Evolutionary conservation across 2,113 vertebrate species (phyloP), one percentile per base, ranked within the genome.

Genomic region (Columba livia): DNA sequence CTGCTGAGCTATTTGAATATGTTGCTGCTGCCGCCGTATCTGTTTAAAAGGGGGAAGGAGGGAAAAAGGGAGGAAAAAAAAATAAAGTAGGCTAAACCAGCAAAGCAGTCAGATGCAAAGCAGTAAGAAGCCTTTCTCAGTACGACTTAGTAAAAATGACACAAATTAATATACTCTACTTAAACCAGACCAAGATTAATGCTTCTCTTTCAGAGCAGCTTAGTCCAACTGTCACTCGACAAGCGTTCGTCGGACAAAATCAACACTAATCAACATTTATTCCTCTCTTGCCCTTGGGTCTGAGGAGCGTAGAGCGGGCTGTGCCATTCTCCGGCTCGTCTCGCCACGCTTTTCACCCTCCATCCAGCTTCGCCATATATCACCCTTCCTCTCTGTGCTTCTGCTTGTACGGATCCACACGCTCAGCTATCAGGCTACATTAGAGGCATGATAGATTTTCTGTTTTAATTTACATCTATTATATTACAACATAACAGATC

Each of bases 181-280:
- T 99, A 99, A 99, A 99, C 98, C 99, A 99, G 99, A 99, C 98
- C 99, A 99, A 99, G 99, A 99, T 99, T 99, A 99, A 99, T 99
- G 99, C 98, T 98, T 98, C 98, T 98, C 99, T 99, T 99, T 99
- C 99, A 98, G 98, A 97, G 98, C 98, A 98, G 98, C 98, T 99
- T 99, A 99, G 99, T 98, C 98, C 98, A 98, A 98, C 99, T 99
- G 99, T 99, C 99, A 99, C 98, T 99, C 97, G 98, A 98, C 98
- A 98, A 98, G 98, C 98, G 98, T 98, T 99, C 98, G 98, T 99
- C 97, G 98, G 98, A 99, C 99, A 99, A 99, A 99, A 99, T 99
- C 99, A 99, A 99, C 99, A 99, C 99, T 99, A 99, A 99, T 99
- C 99, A 99, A 99, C 99, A 99, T 99, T 99, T 99, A 99, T 99